phyloP scores from a whole-genome alignment of 2,888 invertebrate species.

The Tortricodes alternella region DNA sequence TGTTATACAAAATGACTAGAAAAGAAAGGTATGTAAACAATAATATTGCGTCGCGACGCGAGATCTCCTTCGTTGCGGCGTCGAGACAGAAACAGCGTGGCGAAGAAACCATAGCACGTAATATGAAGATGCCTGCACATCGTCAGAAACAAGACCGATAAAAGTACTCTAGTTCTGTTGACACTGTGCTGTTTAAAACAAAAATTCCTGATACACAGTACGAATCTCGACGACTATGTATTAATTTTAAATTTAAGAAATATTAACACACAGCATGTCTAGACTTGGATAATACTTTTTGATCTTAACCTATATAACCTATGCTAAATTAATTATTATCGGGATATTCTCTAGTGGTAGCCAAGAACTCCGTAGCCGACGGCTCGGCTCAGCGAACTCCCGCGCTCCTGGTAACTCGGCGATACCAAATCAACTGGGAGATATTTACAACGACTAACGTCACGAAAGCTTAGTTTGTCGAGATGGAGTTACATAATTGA shows the following conservation, averaged over 20 bases:
- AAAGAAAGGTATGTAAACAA: conserved; percentile 53
- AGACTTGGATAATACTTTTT: conserved; percentile 81
- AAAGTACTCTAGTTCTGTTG: conserved; percentile 45
- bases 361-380: conserved; percentile 42
- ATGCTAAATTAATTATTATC: conserved; percentile 78
- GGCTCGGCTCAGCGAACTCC: conserved; percentile 9
- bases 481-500: conserved; percentile 53
- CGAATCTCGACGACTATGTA: conserved; percentile 54
- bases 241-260: conserved; percentile 63
- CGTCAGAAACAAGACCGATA: conserved; percentile 46
- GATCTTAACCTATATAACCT: conserved; percentile 71
- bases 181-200: conserved; percentile 46
- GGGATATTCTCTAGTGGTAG: conserved; percentile 69
- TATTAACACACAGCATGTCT: conserved; percentile 75
- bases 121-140: conserved; percentile 36
- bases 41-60: conserved; percentile 54
- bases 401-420: too few species aligned
- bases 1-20: conserved; percentile 79
- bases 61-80: conserved; percentile 60
- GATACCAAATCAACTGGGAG: conserved; percentile 24
- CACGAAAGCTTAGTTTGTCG: conserved; percentile 65
- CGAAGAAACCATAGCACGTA: conserved; percentile 7
- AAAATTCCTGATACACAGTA: conserved; percentile 40
- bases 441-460: conserved; percentile 73
- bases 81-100: conserved; percentile 12